Evolutionary conservation across 2,113 vertebrate species (phyloP).

Genomic region (Tachysurus vachellii): DNA sequence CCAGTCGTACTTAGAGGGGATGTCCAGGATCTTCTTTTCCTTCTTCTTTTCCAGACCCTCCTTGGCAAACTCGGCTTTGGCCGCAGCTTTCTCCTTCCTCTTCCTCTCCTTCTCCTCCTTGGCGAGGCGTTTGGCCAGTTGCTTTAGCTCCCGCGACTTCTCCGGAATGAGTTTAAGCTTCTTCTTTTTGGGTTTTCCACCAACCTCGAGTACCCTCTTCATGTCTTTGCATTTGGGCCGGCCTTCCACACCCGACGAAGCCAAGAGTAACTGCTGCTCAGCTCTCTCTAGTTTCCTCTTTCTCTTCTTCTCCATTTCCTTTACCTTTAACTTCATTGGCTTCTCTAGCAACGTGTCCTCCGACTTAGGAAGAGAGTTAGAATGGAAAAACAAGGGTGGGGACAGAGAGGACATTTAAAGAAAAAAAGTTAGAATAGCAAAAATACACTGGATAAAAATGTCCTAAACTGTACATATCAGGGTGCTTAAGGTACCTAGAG

Average conservation of each 20-base stretch:
- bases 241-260: slow-evolving; percentile 51
- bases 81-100: slow-evolving; percentile 87
- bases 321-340: slow-evolving; percentile 87
- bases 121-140: slow-evolving; percentile 90
- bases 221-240: slow-evolving; percentile 87
- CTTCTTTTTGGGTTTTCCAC: slow-evolving; percentile 93
- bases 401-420: not conserved
- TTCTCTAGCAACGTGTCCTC: slow-evolving; percentile 90
- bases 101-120: slow-evolving; percentile 96
- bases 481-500: not conserved
- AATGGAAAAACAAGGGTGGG: not conserved
- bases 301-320: slow-evolving; percentile 90
- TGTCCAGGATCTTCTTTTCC: slow-evolving; percentile 94
- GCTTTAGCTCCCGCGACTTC: slow-evolving; percentile 93
- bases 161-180: slow-evolving; percentile 92
- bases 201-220: slow-evolving; percentile 81
- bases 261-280: slow-evolving; percentile 87
- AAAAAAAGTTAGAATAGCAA: not conserved
- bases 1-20: slow-evolving; percentile 98
- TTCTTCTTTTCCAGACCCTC: slow-evolving; percentile 88
- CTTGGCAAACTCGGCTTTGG: slow-evolving; percentile 84
- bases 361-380: slow-evolving; percentile 62
- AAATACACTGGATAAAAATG: not conserved
- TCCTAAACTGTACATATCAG: not conserved
- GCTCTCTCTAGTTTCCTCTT: slow-evolving; percentile 89